Percentiles rank a stretch among this genome's conserved stretches.
Evolutionary conservation across 2,797 vertebrate genomes (phyloP).

Genomic region (Sebastes itinus): DNA sequence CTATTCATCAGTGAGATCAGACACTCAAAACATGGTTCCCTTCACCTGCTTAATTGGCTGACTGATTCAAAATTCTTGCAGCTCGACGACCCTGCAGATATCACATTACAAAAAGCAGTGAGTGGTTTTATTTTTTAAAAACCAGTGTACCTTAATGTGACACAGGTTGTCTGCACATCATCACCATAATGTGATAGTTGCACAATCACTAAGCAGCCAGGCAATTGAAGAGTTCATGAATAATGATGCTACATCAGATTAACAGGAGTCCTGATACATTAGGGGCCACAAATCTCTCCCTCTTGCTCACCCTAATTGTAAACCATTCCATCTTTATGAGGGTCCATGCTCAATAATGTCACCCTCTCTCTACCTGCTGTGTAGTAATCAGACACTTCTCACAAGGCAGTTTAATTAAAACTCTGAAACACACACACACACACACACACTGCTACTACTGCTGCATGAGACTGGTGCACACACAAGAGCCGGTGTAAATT

Average conservation of each 20-base stretch:
- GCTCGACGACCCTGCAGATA: not conserved
- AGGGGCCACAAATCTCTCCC: not conserved
- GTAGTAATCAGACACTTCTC: not conserved
- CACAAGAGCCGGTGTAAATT: not conserved
- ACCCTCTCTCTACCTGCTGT: not conserved
- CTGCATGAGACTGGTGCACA: not conserved
- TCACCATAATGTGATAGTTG: not conserved
- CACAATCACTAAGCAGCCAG: conserved; percentile 34
- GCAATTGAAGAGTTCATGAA: conserved; percentile 39
- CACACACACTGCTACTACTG: too few relatives aligned
- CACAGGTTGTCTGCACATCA: conserved; percentile 15
- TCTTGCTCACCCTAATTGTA: not conserved
- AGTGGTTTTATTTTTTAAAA: not conserved
- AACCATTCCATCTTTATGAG: not conserved
- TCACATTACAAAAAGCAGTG: not conserved
- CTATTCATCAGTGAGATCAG: conserved; percentile 23
- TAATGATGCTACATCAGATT: conserved; percentile 25
- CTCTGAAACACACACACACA: not conserved
- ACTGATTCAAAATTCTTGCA: conserved; percentile 13
- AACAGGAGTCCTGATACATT: not conserved
- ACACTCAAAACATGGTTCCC: not conserved
- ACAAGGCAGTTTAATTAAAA: not conserved
- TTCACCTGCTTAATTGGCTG: conserved; percentile 9
- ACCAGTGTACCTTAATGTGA: not conserved
- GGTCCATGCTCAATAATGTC: not conserved